These are phyloP conservation scores for Arctocebus calabarensis DNA, from an alignment of 2,797 vertebrate genomes.

Conservation along the genomic window DNA sequence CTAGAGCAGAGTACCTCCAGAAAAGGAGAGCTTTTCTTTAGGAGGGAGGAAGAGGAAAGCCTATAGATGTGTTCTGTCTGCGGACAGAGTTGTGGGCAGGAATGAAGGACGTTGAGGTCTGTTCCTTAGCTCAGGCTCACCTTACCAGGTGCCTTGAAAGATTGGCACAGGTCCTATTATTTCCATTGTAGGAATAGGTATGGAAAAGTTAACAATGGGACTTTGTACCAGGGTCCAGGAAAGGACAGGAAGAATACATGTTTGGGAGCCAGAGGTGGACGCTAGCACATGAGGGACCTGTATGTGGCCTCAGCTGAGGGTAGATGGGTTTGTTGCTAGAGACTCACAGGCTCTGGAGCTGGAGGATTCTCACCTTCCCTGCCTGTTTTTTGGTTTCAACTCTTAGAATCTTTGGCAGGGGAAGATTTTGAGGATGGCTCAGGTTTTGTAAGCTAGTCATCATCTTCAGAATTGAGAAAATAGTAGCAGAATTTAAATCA, in stretches of 20 bases:
- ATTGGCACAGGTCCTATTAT: not conserved
- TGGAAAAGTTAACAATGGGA: not conserved
- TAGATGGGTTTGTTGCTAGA: not conserved
- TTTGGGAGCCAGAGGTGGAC: not conserved
- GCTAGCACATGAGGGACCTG: not conserved
- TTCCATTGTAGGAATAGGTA: not conserved
- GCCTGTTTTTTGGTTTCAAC: constrained; percentile 5
- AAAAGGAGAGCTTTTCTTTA: not conserved
- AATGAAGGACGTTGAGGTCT: not conserved
- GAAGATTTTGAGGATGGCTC: not conserved
- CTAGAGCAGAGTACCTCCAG: not conserved
- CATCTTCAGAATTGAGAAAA: constrained; percentile 51
- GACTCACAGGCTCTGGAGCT: not conserved
- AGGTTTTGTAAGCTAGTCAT: not conserved
- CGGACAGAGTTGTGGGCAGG: not conserved
- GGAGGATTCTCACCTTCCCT: not conserved
- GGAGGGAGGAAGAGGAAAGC: not conserved
- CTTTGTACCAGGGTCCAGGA: not conserved
- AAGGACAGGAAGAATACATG: not conserved
- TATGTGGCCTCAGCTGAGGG: not conserved
- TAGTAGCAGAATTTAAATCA: not conserved
- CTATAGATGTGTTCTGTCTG: not conserved
- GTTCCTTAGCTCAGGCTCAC: not conserved
- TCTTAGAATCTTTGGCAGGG: not conserved
- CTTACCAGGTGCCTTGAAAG: not conserved